Base-by-base conservation (phyloP, 92 coral and sea anemone genomes). In the Chrysogorgia sp. region DNA sequence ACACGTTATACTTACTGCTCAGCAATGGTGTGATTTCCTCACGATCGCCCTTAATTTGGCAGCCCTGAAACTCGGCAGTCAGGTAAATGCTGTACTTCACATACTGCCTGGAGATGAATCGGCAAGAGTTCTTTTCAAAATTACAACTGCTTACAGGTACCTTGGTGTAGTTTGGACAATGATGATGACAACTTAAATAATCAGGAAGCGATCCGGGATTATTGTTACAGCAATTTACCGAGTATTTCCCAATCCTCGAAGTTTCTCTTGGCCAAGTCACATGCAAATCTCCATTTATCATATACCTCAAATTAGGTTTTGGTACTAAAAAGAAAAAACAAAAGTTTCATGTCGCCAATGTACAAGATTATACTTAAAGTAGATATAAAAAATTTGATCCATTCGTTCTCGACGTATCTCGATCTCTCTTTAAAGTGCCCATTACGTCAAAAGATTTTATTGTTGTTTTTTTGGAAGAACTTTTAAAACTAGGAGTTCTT, bases 1-100 rank as follows among this genome's bases (percentile, higher is more conserved):
- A 5, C 15, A 48, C 26, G 34, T n/a, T 30, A 2, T 66, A 40
- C 74, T 34, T 24, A 66, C 74, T 37, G 52, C 52, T 66, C 23
- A 66, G 10, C 15, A 47, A 23, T 23, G 74, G 74, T n/a, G 21
- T 68, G 12, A 68, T 68, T 68, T 45, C 32, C 58, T 41, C 75
- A n/a, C 0, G 10, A 5, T 68, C 59, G 25, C 75, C 29, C 10
- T 19, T 23, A 52, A 68, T 8, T 26, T 68, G 31, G 21, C 75
- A 68, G 24, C 58, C 75, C 13, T 47, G 37, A 29, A 9, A 24
- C 10, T 8, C 21, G 58, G 35, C 75, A 47, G 21, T 41, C 15
- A 68, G 17, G 52, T 41, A 68, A 30, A 68, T 40, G 10, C n/a
- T 22, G 26, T 68, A 68, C 32, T 41, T 55, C n/a, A 47, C 10